Evolutionary conservation across 2,113 vertebrate genomes (phyloP).

Genomic region (Salvator merianae): DNA sequence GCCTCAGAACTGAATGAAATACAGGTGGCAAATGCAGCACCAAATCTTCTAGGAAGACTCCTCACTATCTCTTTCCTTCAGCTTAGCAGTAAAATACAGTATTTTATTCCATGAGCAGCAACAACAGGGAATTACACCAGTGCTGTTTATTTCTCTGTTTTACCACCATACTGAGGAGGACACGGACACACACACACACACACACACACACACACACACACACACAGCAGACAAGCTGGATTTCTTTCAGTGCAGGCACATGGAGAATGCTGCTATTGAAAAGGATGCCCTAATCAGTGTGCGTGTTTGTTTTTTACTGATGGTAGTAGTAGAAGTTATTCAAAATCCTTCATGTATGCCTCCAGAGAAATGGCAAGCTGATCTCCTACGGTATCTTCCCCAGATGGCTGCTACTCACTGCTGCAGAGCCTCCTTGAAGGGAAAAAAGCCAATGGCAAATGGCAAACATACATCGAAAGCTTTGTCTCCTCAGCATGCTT

Average conservation of each 20-base stretch:
- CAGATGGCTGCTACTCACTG: background rate
- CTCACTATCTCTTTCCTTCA: too few species aligned
- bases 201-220: background rate
- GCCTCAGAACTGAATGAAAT: too few species aligned
- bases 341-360: background rate
- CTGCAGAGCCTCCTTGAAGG: background rate
- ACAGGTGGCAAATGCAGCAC: too few species aligned
- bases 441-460: too few species aligned
- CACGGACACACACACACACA: background rate
- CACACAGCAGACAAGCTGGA: too few species aligned
- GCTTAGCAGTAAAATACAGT: too few species aligned
- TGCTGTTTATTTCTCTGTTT: background rate
- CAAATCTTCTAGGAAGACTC: too few species aligned
- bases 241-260: background rate
- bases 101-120: background rate
- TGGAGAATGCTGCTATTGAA: background rate
- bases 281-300: background rate
- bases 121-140: background rate
- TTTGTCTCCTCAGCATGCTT: too few species aligned
- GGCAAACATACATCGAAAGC: background rate
- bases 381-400: background rate
- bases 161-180: background rate
- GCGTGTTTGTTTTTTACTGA: background rate
- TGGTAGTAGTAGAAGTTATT: background rate
- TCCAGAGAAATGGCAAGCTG: background rate